Percentiles rank a stretch among this genome's conserved stretches.
These are phyloP conservation scores for Lutjanus campechanus DNA, from an alignment of 2,797 vertebrate genomes.

Conservation along the genomic window DNA sequence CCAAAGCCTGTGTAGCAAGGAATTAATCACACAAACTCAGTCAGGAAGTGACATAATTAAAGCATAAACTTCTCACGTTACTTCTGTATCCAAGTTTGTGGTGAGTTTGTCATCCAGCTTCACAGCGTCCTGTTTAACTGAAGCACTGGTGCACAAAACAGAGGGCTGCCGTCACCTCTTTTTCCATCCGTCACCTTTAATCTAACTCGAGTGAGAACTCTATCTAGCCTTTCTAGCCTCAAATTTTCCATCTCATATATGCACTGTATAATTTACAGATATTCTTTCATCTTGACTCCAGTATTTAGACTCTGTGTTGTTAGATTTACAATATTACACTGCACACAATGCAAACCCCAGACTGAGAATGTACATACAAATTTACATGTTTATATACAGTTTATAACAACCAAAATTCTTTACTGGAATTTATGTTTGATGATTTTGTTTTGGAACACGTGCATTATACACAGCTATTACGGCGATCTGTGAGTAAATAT, in stretches of 20 bases:
- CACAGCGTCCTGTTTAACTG: slow-evolving; percentile 42
- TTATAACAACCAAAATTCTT: slow-evolving; percentile 4
- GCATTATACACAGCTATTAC: slow-evolving; percentile 4
- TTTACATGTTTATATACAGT: slow-evolving; percentile 8
- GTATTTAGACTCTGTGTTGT: slow-evolving; percentile 29
- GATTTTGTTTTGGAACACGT: slow-evolving; percentile 26
- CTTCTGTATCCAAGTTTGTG: slow-evolving; percentile 27
- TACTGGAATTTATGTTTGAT: slow-evolving; percentile 1
- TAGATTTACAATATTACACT: slow-evolving; percentile 4
- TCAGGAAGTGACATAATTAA: slow-evolving; percentile 26
- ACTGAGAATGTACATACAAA: slow-evolving; percentile 11
- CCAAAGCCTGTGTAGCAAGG: background rate
- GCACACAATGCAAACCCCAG: background rate
- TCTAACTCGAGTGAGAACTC: slow-evolving; percentile 31
- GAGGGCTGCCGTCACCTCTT: slow-evolving; percentile 23
- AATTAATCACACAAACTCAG: slow-evolving; percentile 31
- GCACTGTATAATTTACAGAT: slow-evolving; percentile 46
- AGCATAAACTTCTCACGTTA: slow-evolving; percentile 17
- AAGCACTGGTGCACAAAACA: slow-evolving; percentile 46
- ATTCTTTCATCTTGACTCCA: slow-evolving; percentile 20
- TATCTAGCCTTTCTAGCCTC: slow-evolving; percentile 33
- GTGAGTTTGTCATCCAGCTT: slow-evolving; percentile 53
- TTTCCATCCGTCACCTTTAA: slow-evolving; percentile 55
- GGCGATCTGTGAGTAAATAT: slow-evolving; percentile 23
- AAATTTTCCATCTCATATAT: slow-evolving; percentile 35